Percentiles rank a stretch among this genome's conserved stretches.
Conservation (phyloP, 1,140 invertebrate genomes). For the Dendroctonus valens region DNA sequence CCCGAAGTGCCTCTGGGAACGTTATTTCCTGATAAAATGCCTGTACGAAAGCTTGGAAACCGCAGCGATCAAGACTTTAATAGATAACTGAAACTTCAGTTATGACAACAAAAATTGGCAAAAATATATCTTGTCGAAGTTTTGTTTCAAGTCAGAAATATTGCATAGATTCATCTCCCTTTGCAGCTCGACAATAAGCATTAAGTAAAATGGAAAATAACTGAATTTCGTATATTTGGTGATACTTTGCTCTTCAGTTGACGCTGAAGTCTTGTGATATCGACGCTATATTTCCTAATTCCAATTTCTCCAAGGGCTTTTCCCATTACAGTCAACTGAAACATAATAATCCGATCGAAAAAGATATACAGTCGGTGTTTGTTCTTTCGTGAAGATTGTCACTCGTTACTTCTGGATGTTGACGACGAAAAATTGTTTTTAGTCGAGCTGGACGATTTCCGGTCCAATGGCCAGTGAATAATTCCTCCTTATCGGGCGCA, state of each 20-base stretch:
- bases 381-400: slow-evolving; percentile 5
- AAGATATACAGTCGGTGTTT: slow-evolving; percentile 2
- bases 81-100: too few relatives aligned
- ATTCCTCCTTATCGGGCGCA: not conserved
- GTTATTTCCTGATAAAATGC: slow-evolving; percentile 27
- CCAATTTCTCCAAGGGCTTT: too few relatives aligned
- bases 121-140: too few relatives aligned
- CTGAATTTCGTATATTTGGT: too few relatives aligned
- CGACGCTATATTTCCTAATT: too few relatives aligned
- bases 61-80: not conserved
- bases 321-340: not conserved
- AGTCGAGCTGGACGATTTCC: slow-evolving; percentile 4
- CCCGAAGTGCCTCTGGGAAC: slow-evolving; percentile 13
- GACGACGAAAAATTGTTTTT: slow-evolving; percentile 2
- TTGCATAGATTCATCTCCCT: too few relatives aligned
- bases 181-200: too few relatives aligned
- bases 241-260: too few relatives aligned
- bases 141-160: too few relatives aligned
- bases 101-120: too few relatives aligned
- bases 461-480: slow-evolving; percentile 2
- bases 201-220: too few relatives aligned
- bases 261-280: too few relatives aligned
- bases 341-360: slow-evolving; percentile 3
- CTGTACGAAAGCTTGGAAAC: slow-evolving; percentile 11
- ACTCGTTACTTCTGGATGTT: slow-evolving; percentile 5